Conservation (phyloP, 2,113 vertebrate species). For the Odocoileus hemionus region DNA sequence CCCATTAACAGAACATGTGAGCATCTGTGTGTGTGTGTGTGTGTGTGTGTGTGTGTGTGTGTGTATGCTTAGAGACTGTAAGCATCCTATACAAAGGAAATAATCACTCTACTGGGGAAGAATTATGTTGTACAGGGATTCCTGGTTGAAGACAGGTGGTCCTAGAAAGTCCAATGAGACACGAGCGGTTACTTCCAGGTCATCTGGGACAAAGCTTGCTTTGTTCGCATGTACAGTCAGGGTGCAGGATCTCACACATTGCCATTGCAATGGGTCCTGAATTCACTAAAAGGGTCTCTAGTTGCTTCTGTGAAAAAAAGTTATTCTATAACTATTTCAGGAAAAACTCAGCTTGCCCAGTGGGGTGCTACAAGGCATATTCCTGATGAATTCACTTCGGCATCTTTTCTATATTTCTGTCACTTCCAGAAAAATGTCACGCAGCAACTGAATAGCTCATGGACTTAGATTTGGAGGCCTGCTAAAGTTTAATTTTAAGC, state of each 20-base stretch:
- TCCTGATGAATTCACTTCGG: background rate
- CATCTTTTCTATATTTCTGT: background rate
- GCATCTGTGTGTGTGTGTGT: too few relatives aligned
- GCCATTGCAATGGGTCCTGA: background rate
- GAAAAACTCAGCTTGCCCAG: background rate
- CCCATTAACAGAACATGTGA: background rate
- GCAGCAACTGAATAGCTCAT: background rate
- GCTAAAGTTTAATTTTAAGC: conserved; percentile 56
- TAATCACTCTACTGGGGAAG: background rate
- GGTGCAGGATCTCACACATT: background rate
- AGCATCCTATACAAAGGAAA: background rate
- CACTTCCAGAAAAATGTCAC: background rate
- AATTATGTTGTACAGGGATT: background rate
- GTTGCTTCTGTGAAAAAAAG: background rate
- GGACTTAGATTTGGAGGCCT: conserved; percentile 6
- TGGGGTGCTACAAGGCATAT: background rate
- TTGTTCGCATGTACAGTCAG: background rate
- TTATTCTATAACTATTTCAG: background rate
- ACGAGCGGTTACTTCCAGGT: background rate
- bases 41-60: background rate
- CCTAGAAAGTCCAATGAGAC: background rate
- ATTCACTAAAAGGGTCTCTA: background rate
- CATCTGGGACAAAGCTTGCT: background rate
- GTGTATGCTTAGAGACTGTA: background rate
- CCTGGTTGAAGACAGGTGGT: background rate